Evolutionary conservation across 2,113 vertebrate species (phyloP).

Genomic region (Callorhinus ursinus): DNA sequence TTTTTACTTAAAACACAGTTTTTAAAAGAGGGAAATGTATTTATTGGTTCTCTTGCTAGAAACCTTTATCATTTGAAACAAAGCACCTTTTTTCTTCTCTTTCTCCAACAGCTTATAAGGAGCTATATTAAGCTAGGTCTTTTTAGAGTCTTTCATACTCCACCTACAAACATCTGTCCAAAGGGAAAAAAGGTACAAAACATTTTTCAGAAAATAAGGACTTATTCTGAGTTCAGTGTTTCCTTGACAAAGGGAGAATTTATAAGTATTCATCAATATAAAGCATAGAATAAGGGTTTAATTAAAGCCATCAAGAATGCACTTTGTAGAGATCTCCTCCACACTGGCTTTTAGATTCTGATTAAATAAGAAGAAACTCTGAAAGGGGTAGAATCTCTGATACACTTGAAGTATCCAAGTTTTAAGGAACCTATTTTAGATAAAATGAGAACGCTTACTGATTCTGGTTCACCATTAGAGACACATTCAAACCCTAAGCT

Average conservation of each 20-base stretch:
- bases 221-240: conserved; percentile 1
- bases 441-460: conserved; percentile 69
- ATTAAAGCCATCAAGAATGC: conserved; percentile 13
- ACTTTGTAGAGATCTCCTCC: neutral
- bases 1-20: neutral
- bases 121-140: neutral
- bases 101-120: neutral
- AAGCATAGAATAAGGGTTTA: conserved; percentile 9
- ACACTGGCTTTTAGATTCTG: conserved; percentile 20
- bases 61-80: neutral
- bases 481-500: conserved; percentile 38
- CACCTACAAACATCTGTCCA: neutral
- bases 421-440: conserved; percentile 69
- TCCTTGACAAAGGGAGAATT: conserved; percentile 7
- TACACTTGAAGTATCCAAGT: conserved; percentile 38
- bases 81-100: neutral
- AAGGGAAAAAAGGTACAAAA: neutral
- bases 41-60: neutral
- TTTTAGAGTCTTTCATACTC: neutral
- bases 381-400: conserved; percentile 31
- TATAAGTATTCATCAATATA: neutral
- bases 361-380: conserved; percentile 64
- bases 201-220: neutral
- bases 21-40: neutral
- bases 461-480: conserved; percentile 63